Percentiles rank a stretch among this genome's conserved stretches.
phyloP scores from a whole-genome alignment of 2,888 invertebrate species.

The Parthenolecanium corni region DNA sequence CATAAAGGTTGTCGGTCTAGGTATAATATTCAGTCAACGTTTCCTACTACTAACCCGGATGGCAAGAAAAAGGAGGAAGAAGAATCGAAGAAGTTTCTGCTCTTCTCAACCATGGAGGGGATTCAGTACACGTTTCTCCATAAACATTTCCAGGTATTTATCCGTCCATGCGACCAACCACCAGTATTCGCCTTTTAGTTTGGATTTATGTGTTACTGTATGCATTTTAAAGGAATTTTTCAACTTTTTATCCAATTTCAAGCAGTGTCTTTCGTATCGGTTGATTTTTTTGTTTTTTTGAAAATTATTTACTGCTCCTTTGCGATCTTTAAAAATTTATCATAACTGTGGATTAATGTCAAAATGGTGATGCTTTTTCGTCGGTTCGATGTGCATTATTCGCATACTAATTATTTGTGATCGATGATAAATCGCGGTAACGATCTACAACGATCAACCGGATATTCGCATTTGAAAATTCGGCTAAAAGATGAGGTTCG shows the following conservation, averaged over 20 bases:
- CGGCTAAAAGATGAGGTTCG: conserved; percentile 6
- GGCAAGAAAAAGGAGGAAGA: not conserved
- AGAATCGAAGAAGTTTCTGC: conserved; percentile 13
- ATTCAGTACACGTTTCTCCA: conserved; percentile 11
- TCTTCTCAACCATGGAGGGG: conserved; percentile 11
- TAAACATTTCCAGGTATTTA: conserved; percentile 25
- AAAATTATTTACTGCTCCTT: not conserved
- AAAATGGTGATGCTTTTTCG: not conserved
- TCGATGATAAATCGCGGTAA: not conserved
- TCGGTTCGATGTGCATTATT: not conserved
- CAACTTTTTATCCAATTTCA: not conserved
- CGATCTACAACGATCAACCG: not conserved
- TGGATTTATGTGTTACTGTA: no score
- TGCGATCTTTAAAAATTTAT: not conserved
- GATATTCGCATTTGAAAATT: not conserved
- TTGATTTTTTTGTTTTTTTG: not conserved
- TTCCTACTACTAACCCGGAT: not conserved
- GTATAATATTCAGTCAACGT: no score
- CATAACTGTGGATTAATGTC: not conserved
- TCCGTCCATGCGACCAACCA: not conserved
- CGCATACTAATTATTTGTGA: not conserved
- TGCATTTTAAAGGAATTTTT: no score
- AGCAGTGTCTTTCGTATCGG: not conserved
- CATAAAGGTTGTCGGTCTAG: no score
- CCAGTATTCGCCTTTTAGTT: conserved; percentile 5